phyloP scores from a whole-genome alignment of 2,113 vertebrate genomes.

The Ammodytes dubius region DNA sequence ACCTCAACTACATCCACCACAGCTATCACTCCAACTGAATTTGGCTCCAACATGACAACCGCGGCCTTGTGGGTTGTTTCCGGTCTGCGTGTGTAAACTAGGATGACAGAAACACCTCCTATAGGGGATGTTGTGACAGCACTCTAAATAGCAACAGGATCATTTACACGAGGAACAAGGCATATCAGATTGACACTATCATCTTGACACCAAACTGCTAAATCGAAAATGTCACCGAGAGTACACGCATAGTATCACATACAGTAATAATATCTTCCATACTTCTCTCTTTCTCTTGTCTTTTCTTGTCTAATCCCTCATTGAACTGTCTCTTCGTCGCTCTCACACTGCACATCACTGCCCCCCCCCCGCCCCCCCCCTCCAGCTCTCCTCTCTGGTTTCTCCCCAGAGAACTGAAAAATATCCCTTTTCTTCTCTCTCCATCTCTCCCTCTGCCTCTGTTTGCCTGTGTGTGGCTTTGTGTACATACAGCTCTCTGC shows the following conservation, averaged over 20 bases:
- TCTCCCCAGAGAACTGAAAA: conserved; percentile 32
- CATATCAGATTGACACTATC: conserved; percentile 43
- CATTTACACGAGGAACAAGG: conserved; percentile 33
- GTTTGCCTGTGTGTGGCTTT: conserved; percentile 33
- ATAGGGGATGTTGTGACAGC: conserved; percentile 1
- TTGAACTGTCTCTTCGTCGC: conserved; percentile 23
- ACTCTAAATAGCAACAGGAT: conserved; percentile 31
- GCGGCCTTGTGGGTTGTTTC: background rate
- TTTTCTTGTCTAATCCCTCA: conserved; percentile 15
- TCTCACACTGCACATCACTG: conserved; percentile 32
- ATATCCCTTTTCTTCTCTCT: conserved; percentile 7
- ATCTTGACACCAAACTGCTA: conserved; percentile 29
- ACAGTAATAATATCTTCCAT: conserved; percentile 24
- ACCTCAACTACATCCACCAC: background rate
- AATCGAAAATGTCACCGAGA: conserved; percentile 27
- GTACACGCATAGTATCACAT: conserved; percentile 24
- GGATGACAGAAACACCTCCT: background rate
- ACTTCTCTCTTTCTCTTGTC: conserved; percentile 28
- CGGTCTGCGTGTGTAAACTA: background rate
- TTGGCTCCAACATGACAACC: background rate
- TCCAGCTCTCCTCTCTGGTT: conserved; percentile 29
- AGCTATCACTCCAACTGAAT: background rate
- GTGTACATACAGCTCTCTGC: conserved; percentile 16
- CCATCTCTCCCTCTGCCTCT: conserved; percentile 9
- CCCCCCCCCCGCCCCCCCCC: background rate